Percentiles rank a stretch among this genome's conserved stretches.
These are phyloP conservation scores for Onychostoma macrolepis DNA, from an alignment of 2,113 vertebrate genomes.

Conservation along the genomic window DNA sequence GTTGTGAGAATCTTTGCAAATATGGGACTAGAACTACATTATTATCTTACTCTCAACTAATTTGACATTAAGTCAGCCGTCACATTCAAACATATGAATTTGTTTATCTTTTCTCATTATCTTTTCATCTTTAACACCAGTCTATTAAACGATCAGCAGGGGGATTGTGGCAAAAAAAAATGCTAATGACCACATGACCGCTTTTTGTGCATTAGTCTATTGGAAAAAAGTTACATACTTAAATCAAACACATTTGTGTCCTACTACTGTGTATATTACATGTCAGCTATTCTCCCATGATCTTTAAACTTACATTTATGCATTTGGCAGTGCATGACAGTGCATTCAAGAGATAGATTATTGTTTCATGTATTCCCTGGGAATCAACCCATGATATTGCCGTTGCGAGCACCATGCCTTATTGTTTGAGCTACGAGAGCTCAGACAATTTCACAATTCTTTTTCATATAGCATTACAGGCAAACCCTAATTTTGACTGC, in stretches of 20 bases:
- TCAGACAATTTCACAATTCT: background rate
- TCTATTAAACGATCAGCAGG: slow-evolving; percentile 20
- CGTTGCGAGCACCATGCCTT: background rate
- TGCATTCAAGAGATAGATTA: background rate
- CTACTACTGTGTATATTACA: background rate
- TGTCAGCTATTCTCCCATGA: too few relatives aligned
- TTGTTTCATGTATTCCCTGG: background rate
- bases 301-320: background rate
- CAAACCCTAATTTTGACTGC: background rate
- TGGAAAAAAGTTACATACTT: background rate
- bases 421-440: background rate
- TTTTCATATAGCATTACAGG: background rate
- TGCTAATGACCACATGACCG: background rate
- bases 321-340: background rate
- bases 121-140: slow-evolving; percentile 14
- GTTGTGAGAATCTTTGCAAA: slow-evolving; percentile 1
- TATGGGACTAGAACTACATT: background rate
- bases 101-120: slow-evolving; percentile 20
- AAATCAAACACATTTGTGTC: background rate
- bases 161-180: slow-evolving; percentile 17
- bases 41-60: background rate
- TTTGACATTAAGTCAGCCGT: background rate
- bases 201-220: background rate
- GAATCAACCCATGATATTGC: background rate
- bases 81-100: background rate